Conservation (phyloP, 2,888 invertebrate genomes). For the Aporophyla nigra region DNA sequence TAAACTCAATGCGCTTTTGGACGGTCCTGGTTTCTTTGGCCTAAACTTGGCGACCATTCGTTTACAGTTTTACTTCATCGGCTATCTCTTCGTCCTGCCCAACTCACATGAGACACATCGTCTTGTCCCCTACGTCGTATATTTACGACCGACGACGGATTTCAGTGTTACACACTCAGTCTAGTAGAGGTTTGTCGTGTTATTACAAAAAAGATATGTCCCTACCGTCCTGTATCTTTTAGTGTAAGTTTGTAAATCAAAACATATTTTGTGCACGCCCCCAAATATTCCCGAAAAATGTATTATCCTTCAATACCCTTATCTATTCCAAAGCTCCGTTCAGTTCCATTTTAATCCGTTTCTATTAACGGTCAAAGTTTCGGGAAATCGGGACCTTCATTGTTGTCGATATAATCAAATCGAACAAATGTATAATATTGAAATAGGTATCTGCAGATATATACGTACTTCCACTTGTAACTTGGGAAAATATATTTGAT, state of each 20-base stretch:
- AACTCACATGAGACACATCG: no score
- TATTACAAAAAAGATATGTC: no score
- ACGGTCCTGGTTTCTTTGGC: no score
- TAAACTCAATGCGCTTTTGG: no score
- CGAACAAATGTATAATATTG: constrained; percentile 1
- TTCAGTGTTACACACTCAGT: no score
- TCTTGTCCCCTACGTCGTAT: no score
- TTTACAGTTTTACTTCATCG: no score
- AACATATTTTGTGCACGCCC: not conserved
- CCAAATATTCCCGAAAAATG: constrained; percentile 13
- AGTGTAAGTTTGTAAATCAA: not conserved
- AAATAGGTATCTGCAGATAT: not conserved
- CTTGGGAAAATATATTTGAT: not conserved
- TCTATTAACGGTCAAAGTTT: constrained; percentile 55
- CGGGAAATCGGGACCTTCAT: not conserved
- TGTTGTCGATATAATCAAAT: constrained; percentile 26
- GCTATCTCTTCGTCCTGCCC: no score
- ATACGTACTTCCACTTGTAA: not conserved
- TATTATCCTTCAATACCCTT: constrained; percentile 26
- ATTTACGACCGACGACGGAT: no score
- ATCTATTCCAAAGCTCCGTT: constrained; percentile 42
- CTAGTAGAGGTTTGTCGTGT: no score
- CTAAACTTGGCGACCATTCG: no score
- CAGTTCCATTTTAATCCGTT: constrained; percentile 44
- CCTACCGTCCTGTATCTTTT: not conserved